These are phyloP conservation scores for Scolopax bukidnonensis DNA, from an alignment of 2,797 vertebrate genomes.

Conservation along the genomic window DNA sequence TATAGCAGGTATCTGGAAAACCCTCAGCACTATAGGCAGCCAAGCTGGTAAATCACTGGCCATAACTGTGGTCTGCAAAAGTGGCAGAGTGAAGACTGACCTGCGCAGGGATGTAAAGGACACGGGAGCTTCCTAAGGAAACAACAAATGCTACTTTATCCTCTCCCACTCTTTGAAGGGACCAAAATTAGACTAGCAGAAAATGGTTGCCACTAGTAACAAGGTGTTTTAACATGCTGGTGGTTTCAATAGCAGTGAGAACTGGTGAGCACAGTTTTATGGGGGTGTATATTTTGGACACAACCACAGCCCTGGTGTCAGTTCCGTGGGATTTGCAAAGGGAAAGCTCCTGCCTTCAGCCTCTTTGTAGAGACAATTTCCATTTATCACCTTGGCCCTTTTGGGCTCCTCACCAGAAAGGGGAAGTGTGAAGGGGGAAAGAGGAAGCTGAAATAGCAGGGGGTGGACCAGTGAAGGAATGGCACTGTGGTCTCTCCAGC, in stretches of 20 bases:
- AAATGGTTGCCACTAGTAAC: slow-evolving; percentile 57
- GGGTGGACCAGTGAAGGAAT: background rate
- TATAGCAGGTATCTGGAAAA: background rate
- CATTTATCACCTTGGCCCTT: background rate
- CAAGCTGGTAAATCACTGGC: background rate
- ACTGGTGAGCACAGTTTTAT: background rate
- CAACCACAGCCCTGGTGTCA: background rate
- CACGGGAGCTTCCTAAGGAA: background rate
- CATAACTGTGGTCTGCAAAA: background rate
- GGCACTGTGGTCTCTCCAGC: background rate
- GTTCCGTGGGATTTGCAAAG: background rate
- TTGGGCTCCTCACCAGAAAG: background rate
- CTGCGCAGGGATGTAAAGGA: background rate
- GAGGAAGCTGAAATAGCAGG: background rate
- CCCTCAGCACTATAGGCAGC: background rate
- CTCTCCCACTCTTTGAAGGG: background rate
- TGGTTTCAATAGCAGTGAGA: background rate
- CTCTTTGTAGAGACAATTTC: background rate
- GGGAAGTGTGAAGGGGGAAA: background rate
- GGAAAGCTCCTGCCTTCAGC: background rate
- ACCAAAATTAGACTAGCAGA: slow-evolving; percentile 7
- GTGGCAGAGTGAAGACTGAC: background rate
- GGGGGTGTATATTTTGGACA: background rate
- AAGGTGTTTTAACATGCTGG: background rate
- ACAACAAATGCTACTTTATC: background rate